A percentile compares a stretch with the other conserved stretches of the same genome.
Evolutionary conservation across 1,140 invertebrate species (phyloP).

Genomic region (Wiebesia pumilae): DNA sequence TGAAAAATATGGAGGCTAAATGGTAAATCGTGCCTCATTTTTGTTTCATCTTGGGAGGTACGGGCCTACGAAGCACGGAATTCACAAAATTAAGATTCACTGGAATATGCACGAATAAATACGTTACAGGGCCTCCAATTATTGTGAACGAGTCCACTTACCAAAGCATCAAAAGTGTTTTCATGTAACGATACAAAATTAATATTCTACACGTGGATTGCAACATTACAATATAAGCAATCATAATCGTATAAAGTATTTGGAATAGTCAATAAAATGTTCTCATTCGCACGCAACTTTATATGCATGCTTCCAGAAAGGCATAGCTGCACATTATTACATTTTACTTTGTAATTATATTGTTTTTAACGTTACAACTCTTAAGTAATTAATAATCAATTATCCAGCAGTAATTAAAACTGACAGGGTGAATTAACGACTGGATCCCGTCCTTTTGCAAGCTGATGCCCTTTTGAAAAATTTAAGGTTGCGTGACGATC

Average conservation of each 20-base stretch:
- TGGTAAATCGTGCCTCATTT: constrained; percentile 9
- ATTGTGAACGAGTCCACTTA: background rate
- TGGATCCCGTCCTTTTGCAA: background rate
- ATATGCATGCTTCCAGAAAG: background rate
- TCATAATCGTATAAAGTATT: too few relatives aligned
- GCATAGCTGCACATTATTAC: background rate
- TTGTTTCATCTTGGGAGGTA: constrained; percentile 27
- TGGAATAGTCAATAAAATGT: too few relatives aligned
- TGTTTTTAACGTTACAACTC: background rate
- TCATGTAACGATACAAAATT: background rate
- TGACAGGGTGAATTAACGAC: constrained; percentile 19
- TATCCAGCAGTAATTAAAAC: constrained; percentile 20
- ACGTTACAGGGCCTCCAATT: constrained; percentile 17
- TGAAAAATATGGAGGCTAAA: constrained; percentile 18
- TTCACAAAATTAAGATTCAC: constrained; percentile 32
- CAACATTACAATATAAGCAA: background rate
- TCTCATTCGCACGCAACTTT: background rate
- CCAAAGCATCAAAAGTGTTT: background rate
- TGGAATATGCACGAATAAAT: background rate
- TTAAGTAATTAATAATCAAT: background rate
- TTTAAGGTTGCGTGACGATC: constrained; percentile 21
- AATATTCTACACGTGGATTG: background rate
- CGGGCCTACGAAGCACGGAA: background rate
- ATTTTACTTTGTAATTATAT: background rate
- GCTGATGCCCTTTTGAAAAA: background rate